A percentile compares a stretch with the other conserved stretches of the same genome.
Conservation (phyloP, 64 coral and sea anemone species). For the Acropora yongei region DNA sequence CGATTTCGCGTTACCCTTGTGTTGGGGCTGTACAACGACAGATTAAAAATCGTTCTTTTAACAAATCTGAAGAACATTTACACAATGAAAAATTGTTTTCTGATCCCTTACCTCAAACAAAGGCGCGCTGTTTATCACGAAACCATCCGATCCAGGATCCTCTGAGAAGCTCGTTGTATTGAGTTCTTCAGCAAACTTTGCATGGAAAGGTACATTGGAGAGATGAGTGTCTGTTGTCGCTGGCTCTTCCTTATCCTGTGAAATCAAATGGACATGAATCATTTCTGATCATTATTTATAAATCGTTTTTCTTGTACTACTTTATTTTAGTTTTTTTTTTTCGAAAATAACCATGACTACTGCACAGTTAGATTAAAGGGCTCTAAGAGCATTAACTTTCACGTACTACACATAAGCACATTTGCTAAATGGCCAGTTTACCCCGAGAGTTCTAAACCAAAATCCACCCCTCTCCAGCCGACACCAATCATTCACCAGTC, state of each 20-base stretch:
- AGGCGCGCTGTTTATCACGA: constrained; percentile 82
- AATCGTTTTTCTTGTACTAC: too few relatives aligned
- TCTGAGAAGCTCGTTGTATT: constrained; percentile 54
- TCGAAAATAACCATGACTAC: too few relatives aligned
- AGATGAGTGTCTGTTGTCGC: constrained; percentile 64
- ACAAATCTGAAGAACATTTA: background rate
- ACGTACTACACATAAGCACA: too few relatives aligned
- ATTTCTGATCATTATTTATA: background rate
- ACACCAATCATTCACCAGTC: too few relatives aligned
- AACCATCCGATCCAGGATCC: constrained; percentile 83
- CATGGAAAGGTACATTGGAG: constrained; percentile 72
- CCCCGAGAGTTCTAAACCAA: too few relatives aligned
- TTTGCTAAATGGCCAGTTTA: too few relatives aligned
- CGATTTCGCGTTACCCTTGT: background rate
- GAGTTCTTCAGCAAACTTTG: constrained; percentile 76
- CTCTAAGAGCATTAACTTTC: too few relatives aligned
- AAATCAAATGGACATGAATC: background rate
- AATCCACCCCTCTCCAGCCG: too few relatives aligned
- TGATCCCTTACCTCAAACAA: constrained; percentile 79
- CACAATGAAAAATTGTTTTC: background rate
- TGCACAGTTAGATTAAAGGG: too few relatives aligned
- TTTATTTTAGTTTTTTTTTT: too few relatives aligned
- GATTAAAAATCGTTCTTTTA: background rate
- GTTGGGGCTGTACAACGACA: background rate
- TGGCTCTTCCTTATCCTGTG: constrained; percentile 80